Percentiles rank a stretch among this genome's conserved stretches.
Conservation (phyloP, 2,888 invertebrate genomes). For the Nephrotoma appendiculata region DNA sequence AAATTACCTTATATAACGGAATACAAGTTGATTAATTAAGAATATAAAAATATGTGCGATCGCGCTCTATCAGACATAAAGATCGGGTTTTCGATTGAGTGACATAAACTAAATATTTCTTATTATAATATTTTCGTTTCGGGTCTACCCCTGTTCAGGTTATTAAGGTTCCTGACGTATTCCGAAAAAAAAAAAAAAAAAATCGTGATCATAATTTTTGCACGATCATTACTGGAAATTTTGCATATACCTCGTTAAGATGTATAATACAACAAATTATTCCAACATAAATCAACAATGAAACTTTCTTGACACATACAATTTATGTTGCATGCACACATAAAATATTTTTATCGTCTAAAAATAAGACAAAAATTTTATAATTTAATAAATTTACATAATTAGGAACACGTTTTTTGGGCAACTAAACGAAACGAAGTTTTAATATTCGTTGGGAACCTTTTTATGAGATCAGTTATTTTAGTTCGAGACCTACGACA, state of each 20-base stretch:
- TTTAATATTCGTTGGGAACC: background rate
- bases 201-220: background rate
- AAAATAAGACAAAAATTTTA: background rate
- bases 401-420: background rate
- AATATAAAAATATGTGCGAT: background rate
- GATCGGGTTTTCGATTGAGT: background rate
- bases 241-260: too few species aligned
- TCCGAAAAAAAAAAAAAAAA: too few species aligned
- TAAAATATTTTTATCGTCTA: background rate
- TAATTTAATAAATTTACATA: background rate
- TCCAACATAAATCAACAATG: too few species aligned
- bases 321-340: background rate
- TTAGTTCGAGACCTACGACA: background rate
- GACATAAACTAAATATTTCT: background rate
- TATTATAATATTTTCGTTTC: background rate
- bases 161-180: too few species aligned
- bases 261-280: too few species aligned
- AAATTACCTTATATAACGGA: background rate
- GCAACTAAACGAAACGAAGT: background rate
- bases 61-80: background rate
- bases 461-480: background rate
- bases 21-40: background rate
- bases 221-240: background rate
- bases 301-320: too few species aligned
- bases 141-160: background rate